These are phyloP conservation scores for Typhlomys cinereus DNA, from an alignment of 2,113 vertebrate genomes.

Conservation along the genomic window DNA sequence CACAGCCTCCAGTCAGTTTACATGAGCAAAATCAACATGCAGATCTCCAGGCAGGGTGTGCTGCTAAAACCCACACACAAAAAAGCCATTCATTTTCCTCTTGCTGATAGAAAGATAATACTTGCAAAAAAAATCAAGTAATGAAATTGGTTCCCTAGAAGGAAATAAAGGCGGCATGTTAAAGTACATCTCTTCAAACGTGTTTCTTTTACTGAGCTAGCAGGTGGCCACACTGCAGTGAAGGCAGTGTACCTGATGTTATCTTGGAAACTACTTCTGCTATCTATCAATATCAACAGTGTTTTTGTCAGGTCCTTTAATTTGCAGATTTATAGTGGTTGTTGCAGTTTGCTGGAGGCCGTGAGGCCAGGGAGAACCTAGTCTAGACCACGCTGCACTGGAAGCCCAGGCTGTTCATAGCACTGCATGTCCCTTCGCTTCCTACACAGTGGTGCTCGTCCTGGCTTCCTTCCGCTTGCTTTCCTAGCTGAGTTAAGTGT, in stretches of 20 bases:
- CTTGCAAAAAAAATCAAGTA: neutral
- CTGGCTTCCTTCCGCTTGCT: neutral
- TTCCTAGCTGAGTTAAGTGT: neutral
- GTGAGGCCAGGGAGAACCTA: neutral
- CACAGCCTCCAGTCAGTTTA: slow-evolving; percentile 32
- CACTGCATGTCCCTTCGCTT: neutral
- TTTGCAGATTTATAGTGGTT: neutral
- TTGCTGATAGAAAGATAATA: slow-evolving; percentile 55
- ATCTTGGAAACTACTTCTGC: neutral
- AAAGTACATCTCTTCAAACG: neutral
- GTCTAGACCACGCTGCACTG: neutral
- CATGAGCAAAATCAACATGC: slow-evolving; percentile 49
- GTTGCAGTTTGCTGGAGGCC: neutral
- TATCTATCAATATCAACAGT: neutral
- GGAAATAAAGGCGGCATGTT: slow-evolving; percentile 2
- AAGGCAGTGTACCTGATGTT: neutral
- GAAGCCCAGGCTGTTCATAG: neutral
- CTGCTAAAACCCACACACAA: neutral
- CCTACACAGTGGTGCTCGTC: neutral
- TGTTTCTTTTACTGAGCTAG: neutral
- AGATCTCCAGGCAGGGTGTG: neutral
- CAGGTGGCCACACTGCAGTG: neutral
- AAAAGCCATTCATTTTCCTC: neutral
- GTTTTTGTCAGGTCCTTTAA: neutral
- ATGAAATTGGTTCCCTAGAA: slow-evolving; percentile 1